Base-by-base conservation (phyloP, 2,113 vertebrate species). In the Ceyx melanurus region DNA sequence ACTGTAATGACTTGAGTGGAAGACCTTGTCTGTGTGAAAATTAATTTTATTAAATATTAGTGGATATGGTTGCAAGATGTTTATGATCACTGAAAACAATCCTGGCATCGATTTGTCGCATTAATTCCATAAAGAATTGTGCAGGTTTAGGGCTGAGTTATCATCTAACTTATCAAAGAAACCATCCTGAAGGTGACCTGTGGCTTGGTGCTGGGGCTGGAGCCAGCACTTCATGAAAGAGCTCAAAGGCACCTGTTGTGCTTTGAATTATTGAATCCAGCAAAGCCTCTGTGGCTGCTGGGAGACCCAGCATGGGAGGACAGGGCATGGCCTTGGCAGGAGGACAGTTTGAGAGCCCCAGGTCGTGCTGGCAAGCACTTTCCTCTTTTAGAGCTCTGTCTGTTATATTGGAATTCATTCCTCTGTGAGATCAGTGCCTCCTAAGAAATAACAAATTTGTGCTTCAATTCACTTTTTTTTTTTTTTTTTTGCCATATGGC, bases 31-130 rank as follows among this genome's bases (percentile, higher is more conserved):
- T 75, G 93, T 93, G 90, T 95, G 88, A 67, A 42, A 61, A 86
- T 95, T 90, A 95, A 95, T 96, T 92, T 76, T 43, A 82, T 87
- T 74, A 92, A 86, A 83, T 91, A 86, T 93, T 80, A 94, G 84
- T 72, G 40, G 7, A 21, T 9, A 11, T 14, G 28, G 31, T 51
- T 82, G 60, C 79, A 93, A 78, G 50, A 40, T 81, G 88, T 60
- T 37, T 88, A 82, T 60, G 51, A 53, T 50, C 20, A 26, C 53
- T 11, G 3, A 67, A 78, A 60, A 74, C 20, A 90, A 43, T 8
- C 67, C 22, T 54, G 40, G 64, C 79, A 35, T 73, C 1, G 4
- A 57, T 62, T 31, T 45, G 31, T 50, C 35, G 16, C 16, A 67
- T 31, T 77, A 75, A 78, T 48, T 16, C 61, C 16, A 5, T 21